Base-by-base conservation (phyloP, 2,888 invertebrate species). In the Epirrita christyi region DNA sequence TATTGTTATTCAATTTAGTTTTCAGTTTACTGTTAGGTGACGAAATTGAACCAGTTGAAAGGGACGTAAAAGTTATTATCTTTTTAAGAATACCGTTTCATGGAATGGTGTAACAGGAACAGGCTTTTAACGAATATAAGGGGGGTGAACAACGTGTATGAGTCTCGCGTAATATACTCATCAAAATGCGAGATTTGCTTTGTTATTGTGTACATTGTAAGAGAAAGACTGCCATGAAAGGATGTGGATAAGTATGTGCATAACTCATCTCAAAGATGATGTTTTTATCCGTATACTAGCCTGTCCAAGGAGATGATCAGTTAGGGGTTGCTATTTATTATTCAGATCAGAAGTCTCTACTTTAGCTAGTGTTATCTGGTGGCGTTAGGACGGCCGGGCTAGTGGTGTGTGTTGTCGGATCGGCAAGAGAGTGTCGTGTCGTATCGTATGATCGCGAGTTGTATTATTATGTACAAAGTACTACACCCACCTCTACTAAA, bases 401-500 rank as follows among this genome's bases (percentile, higher is more conserved):
- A 77, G 84, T 72, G 49, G 57, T 64, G 76, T 78, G 80, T 80
- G 82, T 82, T 81, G 78, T n/a, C n/a, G 75, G 78, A 76, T 76
- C 81, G 81, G 78, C 79, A 73, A 78, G 78, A 72, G 73, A 78
- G 78, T 72, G 81, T 70, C 70, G 81, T 80, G 81, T 83, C 84
- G 80, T 21, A 21, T 2, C 21, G 78, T 79, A 80, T 81, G 82
- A 76, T 84, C 85, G 80, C 85, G 81, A 80, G 80, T 80, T 88
- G 89, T 86, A 84, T 86, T 85, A 83, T 81, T 83, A 83, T 92
- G 92, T 92, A 92, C 92, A 92, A 92, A 89, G 92, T 92, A 92
- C 92, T 90, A 85, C 92, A 91, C 92, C 92, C 92, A 92, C 92
- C 92, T 92, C 92, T 91, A 86, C 86, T 91, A 91, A 92, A 89